Base-by-base conservation (phyloP, 2,797 vertebrate species). In the Trachops cirrhosus region DNA sequence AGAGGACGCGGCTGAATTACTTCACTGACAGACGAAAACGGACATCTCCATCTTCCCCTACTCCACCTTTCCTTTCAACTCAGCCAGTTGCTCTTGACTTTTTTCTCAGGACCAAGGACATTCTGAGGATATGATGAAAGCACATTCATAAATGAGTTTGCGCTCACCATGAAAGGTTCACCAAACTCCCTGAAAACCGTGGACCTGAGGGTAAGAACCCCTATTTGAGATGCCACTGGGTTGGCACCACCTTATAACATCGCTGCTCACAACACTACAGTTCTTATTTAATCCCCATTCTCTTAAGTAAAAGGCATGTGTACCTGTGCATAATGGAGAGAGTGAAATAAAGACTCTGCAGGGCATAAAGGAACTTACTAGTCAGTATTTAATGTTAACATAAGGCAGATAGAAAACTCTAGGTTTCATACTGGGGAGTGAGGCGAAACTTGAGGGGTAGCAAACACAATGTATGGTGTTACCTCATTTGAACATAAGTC, bases 1-100 rank as follows among this genome's bases (percentile, higher is more conserved):
- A 64, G 15, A 67, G 26, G 32, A 78, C 46, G 29, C 34, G 57
- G 54, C 0, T 57, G 22, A 78, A 73, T 85, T 44, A 83, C 83
- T 44, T 54, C 24, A 71, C n/a, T 39, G 48, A 67, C 22, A 89
- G 52, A 89, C 80, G 18, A 46, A 78, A 96, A 71, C 0, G 2
- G 94, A 50, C 41, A 77, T 41, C 57, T 89, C 64, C 34, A 2
- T 57, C 52, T 71, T 89, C 18, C 57, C 64, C 26, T 54, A 77
- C 14, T 84, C 74, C 86, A 59, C 70, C 73, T 79, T 87, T 75
- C 92, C 88, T 94, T 93, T 93, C 70, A 87, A 57, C 18, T 94
- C 39, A 70, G 74, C 54, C 79, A 86, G 5, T 18, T 85, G 59
- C 46, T 94, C 86, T 59, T 64, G 59, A 70, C 18, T 26, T 75